Base-by-base conservation (phyloP, 2,113 vertebrate species). In the Brachirus orientalis region DNA sequence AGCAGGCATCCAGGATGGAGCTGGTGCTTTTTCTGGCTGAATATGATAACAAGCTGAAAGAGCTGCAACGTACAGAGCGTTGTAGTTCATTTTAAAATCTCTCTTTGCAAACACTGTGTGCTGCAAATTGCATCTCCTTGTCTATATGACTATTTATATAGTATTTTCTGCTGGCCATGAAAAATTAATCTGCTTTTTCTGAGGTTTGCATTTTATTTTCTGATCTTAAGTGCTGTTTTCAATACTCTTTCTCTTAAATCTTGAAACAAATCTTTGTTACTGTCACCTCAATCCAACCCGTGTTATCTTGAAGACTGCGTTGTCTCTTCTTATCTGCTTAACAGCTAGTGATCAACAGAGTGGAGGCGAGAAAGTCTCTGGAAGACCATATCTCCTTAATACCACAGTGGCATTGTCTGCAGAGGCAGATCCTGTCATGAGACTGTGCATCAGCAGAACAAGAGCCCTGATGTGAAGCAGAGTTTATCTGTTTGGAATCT, bases 241-340 rank as follows among this genome's bases (percentile, higher is more conserved):
- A 50, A 63, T 46, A 56, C 59, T 72, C 50, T 68, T 47, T 63
- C 37, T 63, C 41, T 69, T 55, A 28, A 72, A 78, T 75, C 44
- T 56, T 46, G 45, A 50, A 73, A 76, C 16, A 36, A 57, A 72
- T 11, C 56, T 69, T 53, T 59, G 47, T 50, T 57, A 56, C 55
- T 55, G 77, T 83, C 86, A 76, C 74, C 63, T 72, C 69, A 83
- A 82, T 64, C 41, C 66, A 71, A 18, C 47, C 60, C 4, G n/a
- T 48, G 78, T 71, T 78, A 80, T 82, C 73, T 55, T 4, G n/a
- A 63, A 67, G 66, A 63, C 60, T 38, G 44, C 62, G 67, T 65
- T 80, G 76, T 81, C 82, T 65, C 59, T 66, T 47, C 50, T 66
- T 80, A 75, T 82, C 72, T 80, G 44, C 64, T 79, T 63, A 43